These are phyloP conservation scores for Selenia dentaria DNA, from an alignment of 2,888 invertebrate species.

Conservation along the genomic window DNA sequence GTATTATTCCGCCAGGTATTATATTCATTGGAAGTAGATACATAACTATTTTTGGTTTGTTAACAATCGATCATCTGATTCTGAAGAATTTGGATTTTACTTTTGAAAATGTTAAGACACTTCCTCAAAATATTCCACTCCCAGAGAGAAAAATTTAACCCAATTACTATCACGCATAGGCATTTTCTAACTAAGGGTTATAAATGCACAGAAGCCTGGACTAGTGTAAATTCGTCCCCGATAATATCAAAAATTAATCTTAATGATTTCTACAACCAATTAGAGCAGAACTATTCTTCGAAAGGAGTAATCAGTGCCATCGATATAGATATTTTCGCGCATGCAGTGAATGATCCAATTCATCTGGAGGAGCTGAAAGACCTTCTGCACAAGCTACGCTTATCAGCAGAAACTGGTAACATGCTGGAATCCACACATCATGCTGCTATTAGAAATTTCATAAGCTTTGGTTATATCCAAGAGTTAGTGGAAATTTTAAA, in stretches of 20 bases:
- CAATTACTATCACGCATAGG: slow-evolving; percentile 48
- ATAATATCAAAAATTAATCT: slow-evolving; percentile 86
- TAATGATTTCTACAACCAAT: slow-evolving; percentile 87
- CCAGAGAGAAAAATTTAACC: slow-evolving; percentile 33
- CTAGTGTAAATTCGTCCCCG: slow-evolving; percentile 85
- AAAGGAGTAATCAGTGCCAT: slow-evolving; percentile 88
- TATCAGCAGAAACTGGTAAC: slow-evolving; percentile 88
- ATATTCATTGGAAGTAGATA: too few relatives aligned
- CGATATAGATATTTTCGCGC: slow-evolving; percentile 93
- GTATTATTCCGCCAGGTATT: too few relatives aligned
- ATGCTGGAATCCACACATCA: slow-evolving; percentile 92
- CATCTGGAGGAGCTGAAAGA: slow-evolving; percentile 90
- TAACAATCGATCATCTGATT: too few relatives aligned
- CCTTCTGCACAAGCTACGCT: slow-evolving; percentile 88
- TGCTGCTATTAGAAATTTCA: slow-evolving; percentile 88
- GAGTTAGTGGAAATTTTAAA: slow-evolving; percentile 89
- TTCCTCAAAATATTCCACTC: slow-evolving; percentile 33
- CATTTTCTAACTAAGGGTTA: slow-evolving; percentile 89
- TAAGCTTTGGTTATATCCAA: slow-evolving; percentile 82
- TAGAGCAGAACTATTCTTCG: slow-evolving; percentile 87
- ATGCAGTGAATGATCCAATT: slow-evolving; percentile 82
- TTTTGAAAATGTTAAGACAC: slow-evolving; percentile 45
- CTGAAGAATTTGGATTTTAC: too few relatives aligned
- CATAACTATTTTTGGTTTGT: too few relatives aligned
- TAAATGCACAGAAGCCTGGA: slow-evolving; percentile 89